These are phyloP conservation scores for Microdon myrmicae DNA, from an alignment of 2,888 invertebrate genomes.

Conservation along the genomic window DNA sequence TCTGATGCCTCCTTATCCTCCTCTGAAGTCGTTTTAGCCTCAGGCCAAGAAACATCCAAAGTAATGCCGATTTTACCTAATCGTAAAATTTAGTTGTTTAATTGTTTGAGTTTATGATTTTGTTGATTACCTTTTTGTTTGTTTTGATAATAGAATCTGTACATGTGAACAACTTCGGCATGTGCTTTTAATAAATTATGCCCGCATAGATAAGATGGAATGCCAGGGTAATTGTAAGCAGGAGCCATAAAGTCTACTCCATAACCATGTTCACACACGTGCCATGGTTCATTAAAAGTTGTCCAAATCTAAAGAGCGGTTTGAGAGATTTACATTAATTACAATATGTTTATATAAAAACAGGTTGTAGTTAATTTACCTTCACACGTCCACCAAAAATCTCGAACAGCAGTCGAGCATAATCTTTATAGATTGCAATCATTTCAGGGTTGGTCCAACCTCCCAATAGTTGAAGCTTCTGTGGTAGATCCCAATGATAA, in stretches of 20 bases:
- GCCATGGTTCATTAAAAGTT: conserved; percentile 80
- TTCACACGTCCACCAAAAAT: conserved; percentile 74
- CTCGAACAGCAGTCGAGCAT: conserved; percentile 72
- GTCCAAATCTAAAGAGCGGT: too few species aligned
- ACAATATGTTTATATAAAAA: too few species aligned
- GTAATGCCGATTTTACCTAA: conserved; percentile 73
- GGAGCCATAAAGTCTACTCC: conserved; percentile 73
- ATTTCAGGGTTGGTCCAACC: conserved; percentile 77
- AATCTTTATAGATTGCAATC: conserved; percentile 73
- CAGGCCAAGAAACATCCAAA: conserved; percentile 72
- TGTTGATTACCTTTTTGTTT: conserved; percentile 68
- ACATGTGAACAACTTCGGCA: conserved; percentile 75
- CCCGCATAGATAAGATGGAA: conserved; percentile 75
- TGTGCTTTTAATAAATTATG: conserved; percentile 81
- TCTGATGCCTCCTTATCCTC: conserved; percentile 73
- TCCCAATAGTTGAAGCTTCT: conserved; percentile 73
- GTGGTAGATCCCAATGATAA: conserved; percentile 79
- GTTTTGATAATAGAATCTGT: conserved; percentile 71
- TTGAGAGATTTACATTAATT: conserved; percentile 23
- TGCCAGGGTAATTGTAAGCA: conserved; percentile 71
- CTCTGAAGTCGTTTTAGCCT: conserved; percentile 69
- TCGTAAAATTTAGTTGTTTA: not conserved
- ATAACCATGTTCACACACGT: conserved; percentile 66
- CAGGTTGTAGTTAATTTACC: conserved; percentile 32
- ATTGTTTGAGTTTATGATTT: conserved; percentile 42